Evolutionary conservation across 2,797 vertebrate genomes (phyloP).

Genomic region (Protonibea diacanthus): DNA sequence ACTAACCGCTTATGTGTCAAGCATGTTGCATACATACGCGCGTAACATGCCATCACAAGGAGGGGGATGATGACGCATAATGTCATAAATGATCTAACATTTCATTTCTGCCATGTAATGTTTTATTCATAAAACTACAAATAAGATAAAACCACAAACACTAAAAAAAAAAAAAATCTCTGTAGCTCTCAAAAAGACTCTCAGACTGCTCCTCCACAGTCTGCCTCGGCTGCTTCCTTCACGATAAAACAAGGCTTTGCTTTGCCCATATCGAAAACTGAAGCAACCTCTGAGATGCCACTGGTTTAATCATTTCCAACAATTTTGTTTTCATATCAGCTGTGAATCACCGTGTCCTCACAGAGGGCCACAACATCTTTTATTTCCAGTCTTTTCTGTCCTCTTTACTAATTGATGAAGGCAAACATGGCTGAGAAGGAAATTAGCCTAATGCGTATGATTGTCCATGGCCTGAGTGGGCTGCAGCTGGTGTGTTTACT

Average conservation of each 20-base stretch:
- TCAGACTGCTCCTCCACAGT: neutral
- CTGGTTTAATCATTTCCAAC: neutral
- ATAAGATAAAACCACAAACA: slow-evolving; percentile 14
- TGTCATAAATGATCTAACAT: too few relatives aligned
- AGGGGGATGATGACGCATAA: slow-evolving; percentile 3
- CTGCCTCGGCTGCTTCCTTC: slow-evolving; percentile 1
- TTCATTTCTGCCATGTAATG: neutral
- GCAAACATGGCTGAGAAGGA: slow-evolving; percentile 67
- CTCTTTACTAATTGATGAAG: slow-evolving; percentile 63
- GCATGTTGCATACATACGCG: neutral
- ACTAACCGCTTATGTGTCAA: slow-evolving; percentile 1
- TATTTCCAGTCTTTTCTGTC: slow-evolving; percentile 33
- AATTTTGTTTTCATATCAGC: slow-evolving; percentile 36
- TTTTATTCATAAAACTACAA: slow-evolving; percentile 15
- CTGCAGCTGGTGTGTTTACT: slow-evolving; percentile 61
- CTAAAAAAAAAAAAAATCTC: neutral
- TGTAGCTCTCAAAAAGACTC: neutral
- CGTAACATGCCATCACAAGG: slow-evolving; percentile 16
- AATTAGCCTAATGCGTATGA: slow-evolving; percentile 69
- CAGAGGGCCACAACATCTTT: neutral
- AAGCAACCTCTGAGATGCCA: neutral
- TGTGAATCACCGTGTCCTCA: slow-evolving; percentile 20
- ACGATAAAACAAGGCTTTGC: slow-evolving; percentile 4
- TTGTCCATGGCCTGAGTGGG: slow-evolving; percentile 38
- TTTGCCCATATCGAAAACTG: neutral